phyloP scores from a whole-genome alignment of 1,140 invertebrate genomes.

The Platorchestia sp. region DNA sequence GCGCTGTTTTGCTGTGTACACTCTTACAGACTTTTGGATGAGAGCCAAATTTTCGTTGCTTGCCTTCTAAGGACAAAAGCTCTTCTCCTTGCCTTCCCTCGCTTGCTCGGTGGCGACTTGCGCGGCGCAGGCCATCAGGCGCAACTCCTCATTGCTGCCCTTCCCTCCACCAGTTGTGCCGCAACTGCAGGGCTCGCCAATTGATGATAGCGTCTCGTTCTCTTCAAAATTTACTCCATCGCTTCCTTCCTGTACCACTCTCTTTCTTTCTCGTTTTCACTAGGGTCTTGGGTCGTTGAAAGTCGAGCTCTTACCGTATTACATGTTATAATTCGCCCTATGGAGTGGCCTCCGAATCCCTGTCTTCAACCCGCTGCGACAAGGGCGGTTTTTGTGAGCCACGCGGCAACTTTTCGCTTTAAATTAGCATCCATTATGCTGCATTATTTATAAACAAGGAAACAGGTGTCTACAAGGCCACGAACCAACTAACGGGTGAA shows the following conservation, averaged over 20 bases:
- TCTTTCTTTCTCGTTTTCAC: neutral
- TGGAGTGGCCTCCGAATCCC: no score
- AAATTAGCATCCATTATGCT: no score
- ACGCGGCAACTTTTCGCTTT: no score
- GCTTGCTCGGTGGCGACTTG: neutral
- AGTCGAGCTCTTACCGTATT: no score
- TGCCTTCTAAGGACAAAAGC: constrained; percentile 38
- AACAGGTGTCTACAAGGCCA: no score
- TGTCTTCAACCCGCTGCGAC: no score
- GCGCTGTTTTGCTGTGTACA: constrained; percentile 2
- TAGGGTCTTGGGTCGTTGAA: neutral
- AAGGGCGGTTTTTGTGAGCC: no score
- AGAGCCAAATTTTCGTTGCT: neutral
- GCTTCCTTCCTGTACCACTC: neutral
- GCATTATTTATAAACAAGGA: no score
- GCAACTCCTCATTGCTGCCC: neutral
- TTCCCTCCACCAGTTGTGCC: neutral
- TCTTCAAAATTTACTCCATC: neutral
- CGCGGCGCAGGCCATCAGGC: neutral
- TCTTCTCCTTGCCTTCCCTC: constrained; percentile 9
- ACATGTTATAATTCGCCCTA: no score
- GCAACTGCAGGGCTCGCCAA: neutral
- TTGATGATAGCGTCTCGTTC: neutral
- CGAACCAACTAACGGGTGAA: no score
- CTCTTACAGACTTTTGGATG: neutral